Base-by-base conservation (phyloP, 2,797 vertebrate genomes). In the Anas georgica region DNA sequence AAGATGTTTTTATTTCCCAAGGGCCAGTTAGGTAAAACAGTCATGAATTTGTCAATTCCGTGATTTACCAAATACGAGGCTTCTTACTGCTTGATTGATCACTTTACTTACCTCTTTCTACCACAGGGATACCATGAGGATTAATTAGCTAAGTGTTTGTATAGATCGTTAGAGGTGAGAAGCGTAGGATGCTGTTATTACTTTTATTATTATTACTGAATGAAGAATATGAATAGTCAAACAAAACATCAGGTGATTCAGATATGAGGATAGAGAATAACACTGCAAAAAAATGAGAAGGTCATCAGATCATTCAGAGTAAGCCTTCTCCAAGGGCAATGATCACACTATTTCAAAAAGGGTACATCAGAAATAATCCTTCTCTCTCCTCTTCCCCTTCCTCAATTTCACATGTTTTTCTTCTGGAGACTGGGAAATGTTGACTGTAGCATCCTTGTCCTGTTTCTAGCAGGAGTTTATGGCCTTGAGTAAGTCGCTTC, bases 131-230 rank as follows among this genome's bases (percentile, higher is more conserved):
- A 75, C 26, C 46, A 29, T 48, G 39, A 94, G 87, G 35, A 90
- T 94, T 90, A 88, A 92, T 92, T 91, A 91, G 33, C 35, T 66
- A 87, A 78, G 66, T 66, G 52, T 91, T 63, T 78, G 29, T 91
- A 39, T 56, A 83, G 84, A 74, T 74, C 4, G 1, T 89, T 89
- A 80, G 50, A 89, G 18, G 10, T 75, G 52, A 64, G 39, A 93
- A 90, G 22, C 12, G 17, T 86, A 14, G 28, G 29, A 63, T 76
- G 28, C 4, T 70, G 18, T 74, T 88, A 64, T 29, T 93, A 60
- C 9, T 88, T 58, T 81, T 81, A 48, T 90, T 87, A 64, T 58
- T 88, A 62, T 41, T 91, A 45, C 28, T 58, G 63, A 90, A 55
- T 55, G 37, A 92, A 66, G n/a, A 91, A 81, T 59, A 56, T 7